These are phyloP conservation scores for Cacatua alba DNA, from an alignment of 2,113 vertebrate genomes.

Conservation along the genomic window DNA sequence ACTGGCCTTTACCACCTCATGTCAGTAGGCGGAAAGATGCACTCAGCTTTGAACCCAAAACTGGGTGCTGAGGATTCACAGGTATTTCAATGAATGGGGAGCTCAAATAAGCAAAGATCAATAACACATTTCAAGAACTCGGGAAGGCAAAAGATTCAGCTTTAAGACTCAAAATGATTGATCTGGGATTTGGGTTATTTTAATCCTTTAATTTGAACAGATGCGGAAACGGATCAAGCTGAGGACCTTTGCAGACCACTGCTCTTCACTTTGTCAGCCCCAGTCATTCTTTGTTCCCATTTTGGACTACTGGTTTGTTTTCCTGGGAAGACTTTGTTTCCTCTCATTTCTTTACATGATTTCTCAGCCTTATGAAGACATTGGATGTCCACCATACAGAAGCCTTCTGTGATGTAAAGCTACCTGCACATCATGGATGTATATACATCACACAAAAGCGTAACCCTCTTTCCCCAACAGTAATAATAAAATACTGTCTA, in stretches of 20 bases:
- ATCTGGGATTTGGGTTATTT: background rate
- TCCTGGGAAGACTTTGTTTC: background rate
- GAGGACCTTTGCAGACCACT: background rate
- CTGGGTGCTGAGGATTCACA: fast-evolving
- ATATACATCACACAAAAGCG: background rate
- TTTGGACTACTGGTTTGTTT: background rate
- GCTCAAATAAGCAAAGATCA: background rate
- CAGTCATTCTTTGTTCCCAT: background rate
- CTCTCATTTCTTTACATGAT: background rate
- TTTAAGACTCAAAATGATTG: background rate
- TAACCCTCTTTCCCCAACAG: background rate
- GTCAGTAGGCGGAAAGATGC: background rate
- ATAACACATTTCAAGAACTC: background rate
- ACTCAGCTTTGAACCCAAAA: background rate
- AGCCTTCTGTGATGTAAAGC: background rate
- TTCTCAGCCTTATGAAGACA: background rate
- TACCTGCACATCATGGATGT: background rate
- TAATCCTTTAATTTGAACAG: background rate
- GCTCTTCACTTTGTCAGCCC: background rate
- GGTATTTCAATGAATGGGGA: background rate
- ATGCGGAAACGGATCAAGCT: background rate
- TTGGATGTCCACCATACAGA: background rate
- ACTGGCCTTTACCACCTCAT: fast-evolving
- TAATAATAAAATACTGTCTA: background rate
- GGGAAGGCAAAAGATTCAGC: background rate